Evolutionary conservation across 1,140 invertebrate species (phyloP), one percentile per base, ranked within the genome.

Genomic region (Drosophila setifemur): DNA sequence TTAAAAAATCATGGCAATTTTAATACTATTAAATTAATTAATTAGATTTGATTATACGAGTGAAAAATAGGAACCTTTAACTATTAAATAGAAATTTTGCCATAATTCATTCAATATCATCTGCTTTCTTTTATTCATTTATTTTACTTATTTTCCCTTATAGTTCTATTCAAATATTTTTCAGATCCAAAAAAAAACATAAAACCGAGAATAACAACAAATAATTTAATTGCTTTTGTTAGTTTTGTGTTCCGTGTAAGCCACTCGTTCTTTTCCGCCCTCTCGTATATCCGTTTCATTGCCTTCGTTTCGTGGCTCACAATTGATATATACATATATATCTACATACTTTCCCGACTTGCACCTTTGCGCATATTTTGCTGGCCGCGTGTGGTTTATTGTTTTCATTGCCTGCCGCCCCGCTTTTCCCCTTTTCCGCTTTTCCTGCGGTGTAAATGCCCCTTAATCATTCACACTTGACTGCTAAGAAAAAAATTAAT

Each of bases 401-500:
- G 26, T 35, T 40, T 39, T 57, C 26, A 48, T 57, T 57, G 64
- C 35, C 29, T 49, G 63, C 11, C 6, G n/a, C 19, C 35, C 7
- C 21, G 50, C 11, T 52, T 68, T 28, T 45, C 29, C 25, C 11
- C 37, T 25, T 43, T 60, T 23, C 35, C 48, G 21, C n/a, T n/a
- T n/a, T n/a, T n/a, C n/a, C n/a, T n/a, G n/a, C 21, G 5, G n/a
- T 6, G 9, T 4, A 8, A 3, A 33, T n/a, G 16, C 31, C 45
- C 54, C 64, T 73, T 77, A 82, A 82, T 82, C 72, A 82, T 69
- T 81, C 64, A 77, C 73, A 82, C 78, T 76, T 73, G 60, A 68
- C 67, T 73, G 50, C 29, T 35, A 64, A 40, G 50, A 18, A 40
- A 58, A 23, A 14, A 25, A 7, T 12, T n/a, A 25, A 33, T 33